Conservation (phyloP, 1,140 invertebrate species). For the Lordiphosa collinella region DNA sequence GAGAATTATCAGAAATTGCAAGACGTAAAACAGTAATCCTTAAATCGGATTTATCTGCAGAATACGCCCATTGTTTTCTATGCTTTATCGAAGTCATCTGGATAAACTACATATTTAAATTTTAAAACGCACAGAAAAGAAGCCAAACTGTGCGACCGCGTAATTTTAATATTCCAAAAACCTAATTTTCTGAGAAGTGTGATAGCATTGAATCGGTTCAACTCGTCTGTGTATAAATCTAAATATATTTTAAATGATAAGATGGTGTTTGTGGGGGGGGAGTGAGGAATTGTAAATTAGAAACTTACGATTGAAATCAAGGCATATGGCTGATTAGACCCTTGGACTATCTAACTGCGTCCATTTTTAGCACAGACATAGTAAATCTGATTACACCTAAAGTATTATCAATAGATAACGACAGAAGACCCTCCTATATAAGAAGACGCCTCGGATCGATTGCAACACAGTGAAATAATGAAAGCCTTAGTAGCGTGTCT, state of each 20-base stretch:
- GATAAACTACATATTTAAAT: too few species aligned
- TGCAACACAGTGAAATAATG: constrained; percentile 27
- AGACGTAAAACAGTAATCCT: too few species aligned
- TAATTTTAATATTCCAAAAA: too few species aligned
- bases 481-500: constrained; percentile 30
- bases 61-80: too few species aligned
- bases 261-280: constrained; percentile 4
- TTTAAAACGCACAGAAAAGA: too few species aligned
- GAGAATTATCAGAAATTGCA: too few species aligned
- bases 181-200: too few species aligned
- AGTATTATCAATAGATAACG: constrained; percentile 29
- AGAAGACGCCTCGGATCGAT: neutral
- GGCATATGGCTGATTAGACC: constrained; percentile 33
- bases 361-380: constrained; percentile 16
- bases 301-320: constrained; percentile 25
- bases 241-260: constrained; percentile 15
- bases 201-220: too few species aligned
- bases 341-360: constrained; percentile 17
- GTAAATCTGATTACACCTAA: constrained; percentile 34
- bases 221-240: too few species aligned
- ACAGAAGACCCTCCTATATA: constrained; percentile 23
- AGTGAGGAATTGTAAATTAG: constrained; percentile 33
- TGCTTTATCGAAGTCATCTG: too few species aligned
- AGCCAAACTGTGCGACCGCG: too few species aligned
- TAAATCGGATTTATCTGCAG: too few species aligned